phyloP scores from a whole-genome alignment of 30 jellyfish, hydroid and myxozoan species.

The Morbakka virulenta region DNA sequence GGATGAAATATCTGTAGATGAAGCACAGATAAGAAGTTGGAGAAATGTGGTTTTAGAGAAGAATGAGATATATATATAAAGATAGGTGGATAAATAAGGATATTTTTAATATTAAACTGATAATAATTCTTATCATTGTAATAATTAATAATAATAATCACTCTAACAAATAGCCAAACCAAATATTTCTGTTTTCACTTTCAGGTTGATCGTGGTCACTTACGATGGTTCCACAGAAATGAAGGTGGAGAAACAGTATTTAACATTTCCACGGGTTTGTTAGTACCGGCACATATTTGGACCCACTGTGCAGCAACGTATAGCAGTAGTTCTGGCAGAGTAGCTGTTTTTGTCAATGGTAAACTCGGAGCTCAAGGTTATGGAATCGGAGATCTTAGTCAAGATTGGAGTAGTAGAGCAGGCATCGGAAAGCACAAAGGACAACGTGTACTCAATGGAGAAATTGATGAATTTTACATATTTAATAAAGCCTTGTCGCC shows the following conservation, averaged over 20 bases:
- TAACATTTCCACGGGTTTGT: constrained; percentile 85
- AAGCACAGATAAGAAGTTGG: too few relatives aligned
- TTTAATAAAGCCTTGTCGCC: constrained; percentile 84
- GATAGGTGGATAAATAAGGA: too few relatives aligned
- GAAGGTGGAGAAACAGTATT: constrained; percentile 75
- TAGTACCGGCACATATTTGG: constrained; percentile 99
- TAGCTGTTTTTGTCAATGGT: constrained; percentile 87
- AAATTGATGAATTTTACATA: constrained; percentile 90
- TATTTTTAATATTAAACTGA: too few relatives aligned
- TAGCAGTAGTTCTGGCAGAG: constrained; percentile 71
- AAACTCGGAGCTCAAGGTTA: constrained; percentile 88
- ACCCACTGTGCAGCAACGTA: constrained; percentile 98
- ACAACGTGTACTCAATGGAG: constrained; percentile 82
- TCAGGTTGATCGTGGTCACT: constrained; percentile 96
- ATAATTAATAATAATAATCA: too few relatives aligned
- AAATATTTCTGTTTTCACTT: too few relatives aligned
- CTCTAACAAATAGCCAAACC: too few relatives aligned
- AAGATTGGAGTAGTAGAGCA: constrained; percentile 98
- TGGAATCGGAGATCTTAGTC: constrained; percentile 87
- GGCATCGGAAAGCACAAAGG: constrained; percentile 89
- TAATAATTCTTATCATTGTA: too few relatives aligned
- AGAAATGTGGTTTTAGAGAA: too few relatives aligned
- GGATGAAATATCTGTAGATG: too few relatives aligned
- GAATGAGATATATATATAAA: too few relatives aligned
- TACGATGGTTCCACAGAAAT: constrained; percentile 95